Evolutionary conservation across 2,888 invertebrate species (phyloP).

Genomic region (Laothoe populi): DNA sequence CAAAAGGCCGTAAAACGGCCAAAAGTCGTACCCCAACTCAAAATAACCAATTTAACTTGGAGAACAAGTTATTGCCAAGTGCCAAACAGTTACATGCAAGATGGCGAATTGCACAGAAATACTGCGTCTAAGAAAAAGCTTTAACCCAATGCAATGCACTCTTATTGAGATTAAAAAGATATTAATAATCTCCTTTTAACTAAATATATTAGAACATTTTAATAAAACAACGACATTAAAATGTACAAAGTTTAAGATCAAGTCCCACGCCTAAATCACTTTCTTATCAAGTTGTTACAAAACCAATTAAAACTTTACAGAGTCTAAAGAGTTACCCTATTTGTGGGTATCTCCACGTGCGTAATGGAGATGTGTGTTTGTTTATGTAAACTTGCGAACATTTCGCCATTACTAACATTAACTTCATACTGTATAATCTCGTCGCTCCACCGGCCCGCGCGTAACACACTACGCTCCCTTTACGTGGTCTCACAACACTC

Average conservation of each 20-base stretch:
- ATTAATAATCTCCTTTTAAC: neutral
- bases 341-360: conserved; percentile 25
- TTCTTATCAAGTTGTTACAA: conserved; percentile 41
- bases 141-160: too few species aligned
- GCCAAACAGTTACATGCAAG: too few species aligned
- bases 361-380: conserved; percentile 23
- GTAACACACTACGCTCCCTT: too few species aligned
- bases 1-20: too few species aligned
- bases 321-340: conserved; percentile 37
- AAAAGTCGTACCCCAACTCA: too few species aligned
- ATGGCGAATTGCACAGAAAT: too few species aligned
- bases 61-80: too few species aligned
- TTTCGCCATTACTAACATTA: conserved; percentile 17
- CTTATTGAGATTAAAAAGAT: neutral
- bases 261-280: conserved; percentile 44
- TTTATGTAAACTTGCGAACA: conserved; percentile 19
- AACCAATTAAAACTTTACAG: conserved; percentile 46
- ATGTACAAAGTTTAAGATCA: conserved; percentile 40
- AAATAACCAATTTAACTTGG: too few species aligned
- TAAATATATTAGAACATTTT: neutral
- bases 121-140: too few species aligned
- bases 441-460: too few species aligned
- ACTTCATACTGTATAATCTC: neutral
- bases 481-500: neutral
- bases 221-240: conserved; percentile 26